phyloP scores from a whole-genome alignment of 1,140 invertebrate species.

The Pseudomyrmex concolor region DNA sequence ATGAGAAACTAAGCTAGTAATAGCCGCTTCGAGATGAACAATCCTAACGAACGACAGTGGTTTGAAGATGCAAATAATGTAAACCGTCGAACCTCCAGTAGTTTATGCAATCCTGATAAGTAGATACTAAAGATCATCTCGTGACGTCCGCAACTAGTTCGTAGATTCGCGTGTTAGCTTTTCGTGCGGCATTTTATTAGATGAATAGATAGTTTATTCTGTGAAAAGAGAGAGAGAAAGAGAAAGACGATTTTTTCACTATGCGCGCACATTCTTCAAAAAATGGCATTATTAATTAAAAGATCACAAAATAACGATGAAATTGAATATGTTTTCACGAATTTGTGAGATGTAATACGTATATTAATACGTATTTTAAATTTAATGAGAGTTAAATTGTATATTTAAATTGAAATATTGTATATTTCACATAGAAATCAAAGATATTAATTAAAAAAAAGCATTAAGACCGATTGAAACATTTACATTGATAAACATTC shows the following conservation, averaged over 20 bases:
- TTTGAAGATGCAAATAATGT: slow-evolving; percentile 21
- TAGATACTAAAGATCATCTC: slow-evolving; percentile 82
- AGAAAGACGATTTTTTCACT: not conserved
- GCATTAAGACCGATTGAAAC: too few relatives aligned
- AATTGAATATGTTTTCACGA: too few relatives aligned
- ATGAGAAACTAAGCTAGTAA: not conserved
- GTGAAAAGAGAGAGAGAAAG: not conserved
- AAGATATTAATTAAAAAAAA: too few relatives aligned
- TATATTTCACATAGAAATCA: too few relatives aligned
- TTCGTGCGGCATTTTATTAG: slow-evolving; percentile 2
- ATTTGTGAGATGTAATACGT: too few relatives aligned
- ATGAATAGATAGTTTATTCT: slow-evolving; percentile 35
- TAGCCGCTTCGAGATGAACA: not conserved
- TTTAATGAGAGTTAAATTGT: too few relatives aligned
- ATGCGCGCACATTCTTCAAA: too few relatives aligned
- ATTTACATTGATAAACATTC: too few relatives aligned
- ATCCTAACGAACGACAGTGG: not conserved
- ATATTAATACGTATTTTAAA: too few relatives aligned
- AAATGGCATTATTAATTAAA: too few relatives aligned
- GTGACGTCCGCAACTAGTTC: slow-evolving; percentile 56
- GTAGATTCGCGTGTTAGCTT: slow-evolving; percentile 11
- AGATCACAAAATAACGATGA: too few relatives aligned
- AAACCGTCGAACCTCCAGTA: slow-evolving; percentile 6
- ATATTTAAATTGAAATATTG: too few relatives aligned
- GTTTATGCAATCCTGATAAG: slow-evolving; percentile 74